Conservation (phyloP, 2,113 vertebrate genomes). For the Rhadina sibilatrix region DNA sequence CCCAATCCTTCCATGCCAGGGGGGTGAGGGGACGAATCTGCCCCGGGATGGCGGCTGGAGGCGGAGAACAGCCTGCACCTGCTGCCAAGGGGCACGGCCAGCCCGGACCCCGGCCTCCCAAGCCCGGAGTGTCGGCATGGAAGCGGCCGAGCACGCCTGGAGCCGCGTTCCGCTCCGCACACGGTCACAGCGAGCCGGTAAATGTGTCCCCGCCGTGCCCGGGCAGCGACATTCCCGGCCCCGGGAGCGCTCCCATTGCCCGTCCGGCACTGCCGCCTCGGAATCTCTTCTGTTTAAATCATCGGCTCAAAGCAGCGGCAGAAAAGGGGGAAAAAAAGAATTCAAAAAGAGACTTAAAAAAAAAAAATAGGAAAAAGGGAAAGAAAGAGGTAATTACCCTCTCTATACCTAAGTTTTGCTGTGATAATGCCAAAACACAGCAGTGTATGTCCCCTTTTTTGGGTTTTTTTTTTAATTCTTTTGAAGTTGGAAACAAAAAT, state of each 20-base stretch:
- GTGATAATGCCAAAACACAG: neutral
- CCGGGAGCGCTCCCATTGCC: neutral
- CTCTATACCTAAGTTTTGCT: neutral
- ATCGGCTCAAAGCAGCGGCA: neutral
- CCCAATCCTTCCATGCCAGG: rapidly evolving
- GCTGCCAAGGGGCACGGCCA: neutral
- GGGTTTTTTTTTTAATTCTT: too few species aligned
- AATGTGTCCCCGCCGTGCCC: neutral
- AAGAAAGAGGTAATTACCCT: neutral
- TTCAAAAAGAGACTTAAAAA: too few species aligned
- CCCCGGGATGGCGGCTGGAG: neutral
- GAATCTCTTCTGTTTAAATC: neutral
- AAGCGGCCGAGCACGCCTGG: rapidly evolving
- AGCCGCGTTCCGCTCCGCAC: rapidly evolving
- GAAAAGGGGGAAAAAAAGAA: too few species aligned
- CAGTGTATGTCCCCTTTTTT: neutral
- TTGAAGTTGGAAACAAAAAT: neutral
- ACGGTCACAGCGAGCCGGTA: neutral
- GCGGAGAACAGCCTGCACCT: neutral
- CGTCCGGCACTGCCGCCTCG: neutral
- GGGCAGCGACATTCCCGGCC: neutral
- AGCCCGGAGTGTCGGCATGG: neutral
- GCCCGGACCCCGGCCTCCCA: rapidly evolving
- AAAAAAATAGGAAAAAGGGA: neutral
- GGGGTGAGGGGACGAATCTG: neutral